Conservation (phyloP, 2,888 invertebrate genomes). For the Perithous albicinctus region DNA sequence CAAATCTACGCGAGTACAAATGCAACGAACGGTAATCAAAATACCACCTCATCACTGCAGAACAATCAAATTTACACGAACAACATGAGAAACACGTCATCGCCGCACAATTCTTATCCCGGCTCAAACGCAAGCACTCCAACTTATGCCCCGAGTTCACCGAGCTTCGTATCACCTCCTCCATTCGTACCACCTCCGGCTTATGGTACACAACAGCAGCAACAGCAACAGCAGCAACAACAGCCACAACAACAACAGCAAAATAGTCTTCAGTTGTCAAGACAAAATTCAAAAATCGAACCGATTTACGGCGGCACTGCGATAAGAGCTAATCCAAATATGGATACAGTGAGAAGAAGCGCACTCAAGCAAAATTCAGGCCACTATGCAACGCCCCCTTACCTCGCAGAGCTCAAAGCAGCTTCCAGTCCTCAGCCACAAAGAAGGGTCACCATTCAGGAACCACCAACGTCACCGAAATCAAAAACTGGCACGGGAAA, state of each 20-base stretch:
- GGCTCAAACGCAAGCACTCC: slow-evolving; percentile 80
- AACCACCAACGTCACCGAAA: slow-evolving; percentile 85
- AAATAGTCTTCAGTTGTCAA: slow-evolving; percentile 71
- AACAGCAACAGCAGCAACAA: slow-evolving; percentile 70
- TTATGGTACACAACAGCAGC: slow-evolving; percentile 77
- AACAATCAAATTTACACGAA: slow-evolving; percentile 75
- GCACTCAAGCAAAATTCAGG: slow-evolving; percentile 80
- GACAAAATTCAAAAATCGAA: slow-evolving; percentile 80
- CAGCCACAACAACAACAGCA: slow-evolving; percentile 70
- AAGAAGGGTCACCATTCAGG: slow-evolving; percentile 88
- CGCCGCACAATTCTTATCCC: slow-evolving; percentile 81
- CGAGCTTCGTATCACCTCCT: slow-evolving; percentile 76
- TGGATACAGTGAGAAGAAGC: slow-evolving; percentile 82
- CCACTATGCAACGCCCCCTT: slow-evolving; percentile 85
- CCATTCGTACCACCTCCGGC: slow-evolving; percentile 75
- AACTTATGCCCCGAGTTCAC: slow-evolving; percentile 78
- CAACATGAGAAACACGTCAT: slow-evolving; percentile 74
- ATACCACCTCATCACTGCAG: slow-evolving; percentile 76
- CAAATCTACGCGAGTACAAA: slow-evolving; percentile 74
- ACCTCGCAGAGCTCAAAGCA: slow-evolving; percentile 87
- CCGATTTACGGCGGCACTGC: slow-evolving; percentile 75
- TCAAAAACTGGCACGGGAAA: slow-evolving; percentile 87
- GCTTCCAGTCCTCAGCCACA: slow-evolving; percentile 86
- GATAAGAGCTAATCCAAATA: slow-evolving; percentile 80
- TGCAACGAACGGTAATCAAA: slow-evolving; percentile 80